Conservation (phyloP, 1,140 invertebrate genomes). For the Drosophila ercepeae region DNA sequence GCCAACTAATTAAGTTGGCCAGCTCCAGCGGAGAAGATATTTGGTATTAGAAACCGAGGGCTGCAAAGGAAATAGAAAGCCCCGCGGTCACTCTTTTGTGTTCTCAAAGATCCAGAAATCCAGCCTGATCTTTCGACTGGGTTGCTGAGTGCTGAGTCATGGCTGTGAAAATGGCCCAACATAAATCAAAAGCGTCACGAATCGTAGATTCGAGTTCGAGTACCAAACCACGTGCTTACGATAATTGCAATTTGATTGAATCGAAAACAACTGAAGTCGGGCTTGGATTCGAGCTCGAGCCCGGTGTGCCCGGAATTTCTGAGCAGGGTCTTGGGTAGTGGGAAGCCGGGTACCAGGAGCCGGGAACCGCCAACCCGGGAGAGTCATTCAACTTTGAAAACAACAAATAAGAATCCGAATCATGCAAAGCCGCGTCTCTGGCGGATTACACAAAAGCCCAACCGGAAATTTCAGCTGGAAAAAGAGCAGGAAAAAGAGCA, state of each 20-base stretch:
- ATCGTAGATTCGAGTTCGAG: conserved; percentile 14
- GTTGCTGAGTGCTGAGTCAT: conserved; percentile 66
- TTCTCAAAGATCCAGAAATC: conserved; percentile 31
- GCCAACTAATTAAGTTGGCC: conserved; percentile 72
- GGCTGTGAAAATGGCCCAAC: conserved; percentile 31
- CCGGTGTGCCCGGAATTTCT: conserved; percentile 33
- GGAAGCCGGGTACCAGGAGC: background rate
- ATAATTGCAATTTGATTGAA: conserved; percentile 66
- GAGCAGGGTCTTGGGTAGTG: conserved; percentile 6
- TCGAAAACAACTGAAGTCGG: background rate
- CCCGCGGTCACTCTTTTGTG: conserved; percentile 36
- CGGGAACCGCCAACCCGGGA: too few species aligned
- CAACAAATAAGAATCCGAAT: conserved; percentile 44
- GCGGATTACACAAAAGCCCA: conserved; percentile 60
- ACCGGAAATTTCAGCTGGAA: conserved; percentile 64
- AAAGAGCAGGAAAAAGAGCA: conserved; percentile 41
- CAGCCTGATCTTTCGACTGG: conserved; percentile 38
- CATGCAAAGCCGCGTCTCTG: conserved; percentile 49
- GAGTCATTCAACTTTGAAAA: conserved; percentile 62
- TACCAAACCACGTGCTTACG: conserved; percentile 53
- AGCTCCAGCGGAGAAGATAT: conserved; percentile 8
- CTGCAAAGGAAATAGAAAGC: conserved; percentile 66
- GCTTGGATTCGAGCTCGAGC: background rate
- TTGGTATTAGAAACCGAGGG: conserved; percentile 3
- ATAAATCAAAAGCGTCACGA: conserved; percentile 57